A percentile compares a stretch with the other conserved stretches of the same genome.
Conservation (phyloP, 2,113 vertebrate genomes). For the Dendrocopos noguchii region DNA sequence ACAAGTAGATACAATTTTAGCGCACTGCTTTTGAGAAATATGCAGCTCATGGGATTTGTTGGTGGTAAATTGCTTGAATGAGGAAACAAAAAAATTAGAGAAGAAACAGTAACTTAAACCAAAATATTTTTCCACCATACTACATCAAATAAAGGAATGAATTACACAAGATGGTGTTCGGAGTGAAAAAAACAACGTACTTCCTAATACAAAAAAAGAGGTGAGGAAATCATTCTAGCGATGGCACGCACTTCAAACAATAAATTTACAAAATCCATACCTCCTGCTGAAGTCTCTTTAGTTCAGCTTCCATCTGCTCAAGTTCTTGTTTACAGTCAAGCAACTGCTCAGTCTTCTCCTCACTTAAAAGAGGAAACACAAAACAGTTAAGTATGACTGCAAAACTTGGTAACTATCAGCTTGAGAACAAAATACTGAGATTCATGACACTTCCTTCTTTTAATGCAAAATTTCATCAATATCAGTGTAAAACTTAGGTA, state of each 20-base stretch:
- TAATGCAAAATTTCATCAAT: background rate
- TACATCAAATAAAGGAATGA: background rate
- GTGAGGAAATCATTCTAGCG: background rate
- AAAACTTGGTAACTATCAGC: background rate
- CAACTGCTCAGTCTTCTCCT: conserved; percentile 97
- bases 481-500: background rate
- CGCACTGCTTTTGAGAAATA: background rate
- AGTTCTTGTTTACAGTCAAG: conserved; percentile 96
- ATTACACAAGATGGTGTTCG: background rate
- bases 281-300: conserved; percentile 94
- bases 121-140: background rate
- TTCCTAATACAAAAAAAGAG: background rate
- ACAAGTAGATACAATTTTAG: background rate
- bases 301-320: conserved; percentile 90
- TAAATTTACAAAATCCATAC: conserved; percentile 66
- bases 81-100: background rate
- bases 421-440: background rate
- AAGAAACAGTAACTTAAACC: background rate
- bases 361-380: conserved; percentile 75
- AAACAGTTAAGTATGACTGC: background rate
- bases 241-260: background rate
- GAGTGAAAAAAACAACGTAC: background rate
- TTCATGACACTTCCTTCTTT: background rate
- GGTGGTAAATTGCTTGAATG: background rate
- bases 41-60: background rate